These are phyloP conservation scores for Bombus affinis DNA, from an alignment of 1,140 invertebrate genomes.

Conservation along the genomic window DNA sequence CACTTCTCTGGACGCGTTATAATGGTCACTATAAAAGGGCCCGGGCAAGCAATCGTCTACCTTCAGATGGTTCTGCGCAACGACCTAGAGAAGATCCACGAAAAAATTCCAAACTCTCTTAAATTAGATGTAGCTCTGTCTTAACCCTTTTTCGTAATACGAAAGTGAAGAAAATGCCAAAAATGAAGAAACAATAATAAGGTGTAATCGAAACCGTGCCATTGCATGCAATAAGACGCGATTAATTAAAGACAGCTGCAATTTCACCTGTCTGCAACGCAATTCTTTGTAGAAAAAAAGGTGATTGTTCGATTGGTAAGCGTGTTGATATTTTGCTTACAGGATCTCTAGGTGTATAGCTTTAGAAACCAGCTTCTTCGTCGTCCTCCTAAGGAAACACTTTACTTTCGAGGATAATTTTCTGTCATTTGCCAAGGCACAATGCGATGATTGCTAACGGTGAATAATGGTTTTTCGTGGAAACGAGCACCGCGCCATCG, in stretches of 20 bases:
- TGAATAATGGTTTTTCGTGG: conserved; percentile 50
- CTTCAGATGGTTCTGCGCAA: background rate
- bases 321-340: background rate
- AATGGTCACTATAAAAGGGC: conserved; percentile 49
- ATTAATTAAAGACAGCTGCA: conserved; percentile 9
- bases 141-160: background rate
- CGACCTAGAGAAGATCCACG: background rate
- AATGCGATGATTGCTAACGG: conserved; percentile 53
- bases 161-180: background rate
- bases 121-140: background rate
- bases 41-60: conserved; percentile 9
- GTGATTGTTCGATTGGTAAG: background rate
- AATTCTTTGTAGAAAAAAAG: background rate
- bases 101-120: background rate
- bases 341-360: too few relatives aligned
- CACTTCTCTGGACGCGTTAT: conserved; percentile 51
- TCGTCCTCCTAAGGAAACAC: conserved; percentile 9
- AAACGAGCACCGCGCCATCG: conserved; percentile 20
- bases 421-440: conserved; percentile 48
- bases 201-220: background rate
- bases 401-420: conserved; percentile 53
- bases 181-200: background rate
- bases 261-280: conserved; percentile 5
- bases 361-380: background rate
- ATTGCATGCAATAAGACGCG: background rate